Conservation (phyloP, 2,113 vertebrate species). For the Chaetodon trifascialis region DNA sequence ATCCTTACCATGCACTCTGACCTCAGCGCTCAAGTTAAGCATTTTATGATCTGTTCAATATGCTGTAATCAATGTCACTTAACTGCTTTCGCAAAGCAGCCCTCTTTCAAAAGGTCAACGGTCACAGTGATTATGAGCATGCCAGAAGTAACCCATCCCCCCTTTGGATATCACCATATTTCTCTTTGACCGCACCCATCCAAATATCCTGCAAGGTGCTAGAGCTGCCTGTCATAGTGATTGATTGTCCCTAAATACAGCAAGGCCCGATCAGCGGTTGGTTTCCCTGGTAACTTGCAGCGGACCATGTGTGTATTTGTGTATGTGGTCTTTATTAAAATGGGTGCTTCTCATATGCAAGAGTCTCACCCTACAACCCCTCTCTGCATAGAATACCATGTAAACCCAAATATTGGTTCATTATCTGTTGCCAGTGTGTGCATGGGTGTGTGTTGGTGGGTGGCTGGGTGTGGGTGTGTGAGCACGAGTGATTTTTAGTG, state of each 20-base stretch:
- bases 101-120: slow-evolving; percentile 48
- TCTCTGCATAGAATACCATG: slow-evolving; percentile 21
- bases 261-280: slow-evolving; percentile 25
- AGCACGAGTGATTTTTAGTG: slow-evolving; percentile 14
- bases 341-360: slow-evolving; percentile 41
- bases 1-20: slow-evolving; percentile 41
- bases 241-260: slow-evolving; percentile 72
- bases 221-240: slow-evolving; percentile 66
- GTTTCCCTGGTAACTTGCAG: slow-evolving; percentile 63
- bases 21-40: slow-evolving; percentile 11
- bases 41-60: slow-evolving; percentile 69
- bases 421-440: slow-evolving; percentile 51
- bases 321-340: slow-evolving; percentile 62
- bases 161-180: slow-evolving; percentile 15
- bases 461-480: slow-evolving; percentile 1
- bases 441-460: neutral
- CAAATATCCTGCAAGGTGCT: slow-evolving; percentile 60
- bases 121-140: slow-evolving; percentile 60
- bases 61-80: slow-evolving; percentile 68
- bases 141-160: slow-evolving; percentile 4
- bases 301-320: slow-evolving; percentile 61
- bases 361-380: slow-evolving; percentile 43
- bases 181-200: slow-evolving; percentile 35
- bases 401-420: slow-evolving; percentile 67
- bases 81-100: slow-evolving; percentile 41